phyloP scores from a whole-genome alignment of 2,113 vertebrate species.

The Vanacampus margaritifer region DNA sequence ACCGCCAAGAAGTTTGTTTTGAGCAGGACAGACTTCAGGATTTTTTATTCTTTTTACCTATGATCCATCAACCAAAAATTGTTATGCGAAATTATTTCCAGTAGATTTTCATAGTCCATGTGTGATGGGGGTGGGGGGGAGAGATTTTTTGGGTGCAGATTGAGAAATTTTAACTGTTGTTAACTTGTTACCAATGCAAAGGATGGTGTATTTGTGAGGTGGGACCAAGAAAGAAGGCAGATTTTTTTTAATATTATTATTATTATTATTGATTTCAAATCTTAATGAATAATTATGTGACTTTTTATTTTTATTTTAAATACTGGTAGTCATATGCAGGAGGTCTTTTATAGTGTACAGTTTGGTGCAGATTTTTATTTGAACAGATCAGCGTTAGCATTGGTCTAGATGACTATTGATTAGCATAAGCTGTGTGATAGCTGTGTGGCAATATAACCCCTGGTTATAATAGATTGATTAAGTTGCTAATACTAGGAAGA shows the following conservation, averaged over 20 bases:
- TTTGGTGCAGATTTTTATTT: background rate
- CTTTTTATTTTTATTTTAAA: too few relatives aligned
- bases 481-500: background rate
- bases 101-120: too few relatives aligned
- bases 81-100: too few relatives aligned
- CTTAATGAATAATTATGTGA: background rate
- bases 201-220: background rate
- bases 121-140: too few relatives aligned
- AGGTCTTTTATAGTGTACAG: background rate
- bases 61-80: too few relatives aligned
- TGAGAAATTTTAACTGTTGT: too few relatives aligned
- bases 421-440: background rate
- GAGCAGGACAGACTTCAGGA: background rate
- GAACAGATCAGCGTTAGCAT: background rate
- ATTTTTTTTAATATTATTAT: background rate
- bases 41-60: too few relatives aligned
- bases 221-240: background rate
- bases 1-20: too few relatives aligned
- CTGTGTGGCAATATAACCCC: background rate
- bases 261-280: background rate
- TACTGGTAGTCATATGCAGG: background rate
- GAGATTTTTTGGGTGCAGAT: too few relatives aligned
- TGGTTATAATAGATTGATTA: background rate
- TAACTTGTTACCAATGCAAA: background rate
- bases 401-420: background rate